Evolutionary conservation across 2,113 vertebrate species (phyloP).

Genomic region (Platichthys flesus): DNA sequence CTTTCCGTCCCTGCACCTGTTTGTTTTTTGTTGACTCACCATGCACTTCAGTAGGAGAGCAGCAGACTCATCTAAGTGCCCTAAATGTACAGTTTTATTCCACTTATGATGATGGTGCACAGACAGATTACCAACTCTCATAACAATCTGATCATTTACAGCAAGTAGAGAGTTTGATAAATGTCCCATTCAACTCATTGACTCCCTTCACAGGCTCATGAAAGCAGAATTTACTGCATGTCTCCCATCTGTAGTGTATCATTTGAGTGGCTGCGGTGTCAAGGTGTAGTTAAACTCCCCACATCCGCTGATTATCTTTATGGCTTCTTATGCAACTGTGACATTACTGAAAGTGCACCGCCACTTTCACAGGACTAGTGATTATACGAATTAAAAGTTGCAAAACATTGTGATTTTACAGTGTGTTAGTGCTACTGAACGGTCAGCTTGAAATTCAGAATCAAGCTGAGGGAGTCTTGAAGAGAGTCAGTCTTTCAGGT

Average conservation of each 20-base stretch:
- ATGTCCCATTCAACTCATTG: background rate
- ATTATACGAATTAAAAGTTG: no score
- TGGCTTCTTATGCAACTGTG: background rate
- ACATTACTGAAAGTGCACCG: background rate
- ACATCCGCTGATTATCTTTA: background rate
- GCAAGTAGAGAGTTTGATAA: background rate
- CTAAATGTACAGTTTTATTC: no score
- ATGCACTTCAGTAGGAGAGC: background rate
- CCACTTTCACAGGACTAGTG: background rate
- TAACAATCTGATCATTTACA: background rate
- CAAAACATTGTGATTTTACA: no score
- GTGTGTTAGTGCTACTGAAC: background rate
- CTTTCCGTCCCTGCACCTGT: background rate
- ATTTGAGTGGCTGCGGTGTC: background rate
- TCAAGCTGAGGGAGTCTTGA: no score
- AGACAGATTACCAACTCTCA: background rate
- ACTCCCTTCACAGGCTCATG: background rate
- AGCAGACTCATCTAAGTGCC: background rate
- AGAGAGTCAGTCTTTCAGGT: no score
- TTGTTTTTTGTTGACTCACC: background rate
- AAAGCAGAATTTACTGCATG: background rate
- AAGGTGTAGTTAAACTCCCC: background rate
- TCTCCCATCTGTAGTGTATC: background rate
- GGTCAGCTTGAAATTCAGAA: background rate
- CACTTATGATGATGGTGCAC: no score